Percentiles rank a stretch among this genome's conserved stretches.
These are phyloP conservation scores for Phortica okadai DNA, from an alignment of 2,888 invertebrate genomes.

Conservation along the genomic window DNA sequence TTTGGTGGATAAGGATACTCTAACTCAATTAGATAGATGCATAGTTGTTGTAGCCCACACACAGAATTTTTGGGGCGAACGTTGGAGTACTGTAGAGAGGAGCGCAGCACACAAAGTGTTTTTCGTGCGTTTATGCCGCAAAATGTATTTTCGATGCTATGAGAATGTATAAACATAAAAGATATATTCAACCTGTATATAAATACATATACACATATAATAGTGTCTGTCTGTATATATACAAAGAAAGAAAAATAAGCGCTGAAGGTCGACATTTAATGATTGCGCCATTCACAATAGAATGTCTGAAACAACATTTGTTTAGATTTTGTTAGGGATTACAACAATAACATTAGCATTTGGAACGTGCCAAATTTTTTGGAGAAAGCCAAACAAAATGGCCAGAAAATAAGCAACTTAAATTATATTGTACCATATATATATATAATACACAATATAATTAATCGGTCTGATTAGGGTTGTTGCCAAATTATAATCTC, in stretches of 20 bases:
- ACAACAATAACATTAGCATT: background rate
- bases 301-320: background rate
- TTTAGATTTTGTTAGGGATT: background rate
- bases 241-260: constrained; percentile 55
- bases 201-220: background rate
- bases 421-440: background rate
- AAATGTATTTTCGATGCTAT: constrained; percentile 64
- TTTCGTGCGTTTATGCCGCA: constrained; percentile 59
- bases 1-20: too few species aligned
- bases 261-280: constrained; percentile 59
- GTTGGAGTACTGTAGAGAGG: too few species aligned
- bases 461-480: constrained; percentile 9
- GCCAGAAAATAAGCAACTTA: background rate
- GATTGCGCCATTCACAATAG: constrained; percentile 20
- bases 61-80: background rate
- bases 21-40: too few species aligned
- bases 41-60: constrained; percentile 1
- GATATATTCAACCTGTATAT: background rate
- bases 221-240: background rate
- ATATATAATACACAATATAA: background rate
- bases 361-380: background rate
- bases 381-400: constrained; percentile 9
- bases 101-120: constrained; percentile 46
- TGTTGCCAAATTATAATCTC: constrained; percentile 1
- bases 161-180: constrained; percentile 12